Evolutionary conservation across 2,888 invertebrate genomes (phyloP), one percentile per base, ranked within the genome.

Genomic region (Sturmia bella): DNA sequence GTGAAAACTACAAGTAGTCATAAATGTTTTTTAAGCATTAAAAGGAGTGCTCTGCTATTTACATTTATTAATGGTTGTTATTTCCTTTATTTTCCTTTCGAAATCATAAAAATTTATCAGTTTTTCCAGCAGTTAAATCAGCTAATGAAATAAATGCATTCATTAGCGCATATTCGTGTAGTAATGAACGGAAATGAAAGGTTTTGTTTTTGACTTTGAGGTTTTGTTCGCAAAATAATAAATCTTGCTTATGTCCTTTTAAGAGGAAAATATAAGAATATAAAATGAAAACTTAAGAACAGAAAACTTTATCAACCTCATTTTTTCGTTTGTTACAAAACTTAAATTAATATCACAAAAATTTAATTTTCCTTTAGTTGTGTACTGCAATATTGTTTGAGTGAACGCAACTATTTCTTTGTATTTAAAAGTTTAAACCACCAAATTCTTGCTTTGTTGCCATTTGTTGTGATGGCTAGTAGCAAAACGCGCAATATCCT

Each of bases 41-140:
- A 17, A 24, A 69, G 54, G 69, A 45, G 69, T 69, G 69, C 45
- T 69, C 61, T 76, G 45, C 48, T 69, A 21, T 76, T 76, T 76
- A 61, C 17, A 7, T 24, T 61, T 24, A 54, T 69, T 61, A 69
- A 76, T 63, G 69, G 32, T 15, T 9, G 54, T 19, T 45, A 57
- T 66, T 75, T 75, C 59, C 64, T 39, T 24, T 54, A 45, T 43
- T 61, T 69, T 69, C 39, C 52, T 50, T 59, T 15, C 7, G 24
- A 69, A 69, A 54, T 43, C 61, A 54, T 76, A 54, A 54, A 69
- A 37, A 21, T 69, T 76, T 76, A 76, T 69, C 61, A 61, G 61
- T 11, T 63, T 76, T 66, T 64, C 27, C 54, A 21, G 61, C 41
- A 24, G 37, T 45, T 52, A 69, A 54, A 76, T 52, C 45, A 45